Evolutionary conservation across 2,113 vertebrate genomes (phyloP), one percentile per base, ranked within the genome.

Genomic region (Oryzias woworae): DNA sequence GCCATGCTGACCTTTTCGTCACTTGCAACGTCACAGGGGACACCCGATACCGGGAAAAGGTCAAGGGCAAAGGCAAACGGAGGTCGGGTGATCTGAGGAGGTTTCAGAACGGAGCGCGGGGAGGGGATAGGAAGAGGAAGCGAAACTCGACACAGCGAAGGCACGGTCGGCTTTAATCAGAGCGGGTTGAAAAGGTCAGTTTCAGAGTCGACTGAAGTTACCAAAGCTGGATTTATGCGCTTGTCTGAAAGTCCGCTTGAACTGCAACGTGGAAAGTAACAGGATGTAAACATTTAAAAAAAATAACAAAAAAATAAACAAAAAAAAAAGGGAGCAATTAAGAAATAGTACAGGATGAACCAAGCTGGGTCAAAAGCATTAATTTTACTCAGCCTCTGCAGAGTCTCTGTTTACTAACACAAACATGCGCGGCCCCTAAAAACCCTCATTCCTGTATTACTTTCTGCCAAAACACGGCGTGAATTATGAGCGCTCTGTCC

Each of bases 1-100:
- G 7, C 47, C 26, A 62, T 72, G 22, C 52, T 76, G 85, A 89
- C 89, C 85, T 88, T 83, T 77, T 48, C 13, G 14, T 42, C 61
- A 44, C 41, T 12, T 0, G 15, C 68, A 76, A 87, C 56, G 61
- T 62, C 10, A 1, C 47, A 6, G 36, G 36, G 31, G 8, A 36
- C 8, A 36, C 36, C 10, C 36, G 36, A 36, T 36, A 36, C 36
- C 36, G 10, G 36, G 36, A 10, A 74, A 82, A 84, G 80, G 83
- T 86, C 75, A 80, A 71, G 62, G 55, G 58, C 60, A 51, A 69
- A 77, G 53, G 54, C 59, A 51, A 55, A 48, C 16, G 16, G 20
- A 64, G 68, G 63, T 67, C 6, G 41, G n/a, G 4, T 41, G 63
- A 69, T 53, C 48, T 67, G 55, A 71, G 5, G 15, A 65, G 51